phyloP scores from a whole-genome alignment of 1,140 invertebrate species.

The Oryzaephilus surinamensis region DNA sequence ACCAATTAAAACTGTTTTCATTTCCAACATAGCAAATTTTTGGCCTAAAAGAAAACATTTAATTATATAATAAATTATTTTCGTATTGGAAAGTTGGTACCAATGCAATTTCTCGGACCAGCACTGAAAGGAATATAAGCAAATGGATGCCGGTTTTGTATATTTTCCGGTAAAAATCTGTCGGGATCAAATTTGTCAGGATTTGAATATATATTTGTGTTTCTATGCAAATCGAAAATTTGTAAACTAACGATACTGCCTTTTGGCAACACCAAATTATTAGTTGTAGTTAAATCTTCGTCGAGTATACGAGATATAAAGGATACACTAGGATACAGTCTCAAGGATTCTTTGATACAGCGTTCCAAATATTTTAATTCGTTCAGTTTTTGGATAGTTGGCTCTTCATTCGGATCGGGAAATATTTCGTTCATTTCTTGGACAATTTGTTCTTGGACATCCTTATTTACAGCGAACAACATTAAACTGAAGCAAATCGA shows the following conservation, averaged over 20 bases:
- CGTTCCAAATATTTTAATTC: constrained; percentile 54
- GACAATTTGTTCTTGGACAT: constrained; percentile 3
- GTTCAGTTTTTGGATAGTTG: constrained; percentile 46
- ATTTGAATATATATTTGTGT: constrained; percentile 42
- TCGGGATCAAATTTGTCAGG: constrained; percentile 57
- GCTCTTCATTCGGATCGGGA: constrained; percentile 35
- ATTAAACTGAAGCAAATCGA: constrained; percentile 33
- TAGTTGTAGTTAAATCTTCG: constrained; percentile 37
- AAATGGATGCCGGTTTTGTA: constrained; percentile 37
- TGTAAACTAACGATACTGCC: constrained; percentile 11
- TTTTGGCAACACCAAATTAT: constrained; percentile 1
- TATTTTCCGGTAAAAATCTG: constrained; percentile 49
- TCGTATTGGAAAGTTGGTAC: no score
- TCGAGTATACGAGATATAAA: constrained; percentile 44
- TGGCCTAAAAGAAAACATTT: no score
- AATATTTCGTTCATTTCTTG: constrained; percentile 53
- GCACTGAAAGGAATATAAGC: constrained; percentile 54
- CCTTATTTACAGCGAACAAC: constrained; percentile 29
- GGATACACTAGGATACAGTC: constrained; percentile 57
- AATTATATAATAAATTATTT: no score
- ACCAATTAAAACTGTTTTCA: constrained; percentile 41
- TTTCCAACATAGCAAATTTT: constrained; percentile 45
- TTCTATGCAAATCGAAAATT: constrained; percentile 13
- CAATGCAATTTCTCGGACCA: constrained; percentile 53
- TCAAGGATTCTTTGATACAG: constrained; percentile 50